Evolutionary conservation across 2,797 vertebrate genomes (phyloP), one percentile per base, ranked within the genome.

Genomic region (Furcifer pardalis): DNA sequence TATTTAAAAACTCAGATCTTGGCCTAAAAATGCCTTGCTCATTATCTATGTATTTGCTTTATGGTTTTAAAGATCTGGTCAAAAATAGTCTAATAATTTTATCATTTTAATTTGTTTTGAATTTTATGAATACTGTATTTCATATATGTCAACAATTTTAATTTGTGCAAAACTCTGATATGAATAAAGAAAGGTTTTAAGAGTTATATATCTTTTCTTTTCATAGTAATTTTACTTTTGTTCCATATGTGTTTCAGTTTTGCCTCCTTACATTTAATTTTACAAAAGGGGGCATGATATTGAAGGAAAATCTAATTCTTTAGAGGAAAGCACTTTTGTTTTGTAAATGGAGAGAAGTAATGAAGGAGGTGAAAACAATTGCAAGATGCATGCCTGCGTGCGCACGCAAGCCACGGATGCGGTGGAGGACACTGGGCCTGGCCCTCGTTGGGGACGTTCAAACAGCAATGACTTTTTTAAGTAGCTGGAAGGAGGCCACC

Each of bases 1-100:
- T 92, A 79, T 92, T 89, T 85, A 87, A 91, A 92, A 94, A 92
- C 87, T 86, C 84, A 89, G 72, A 44, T 91, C 90, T 92, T 91
- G 89, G 90, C 87, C 86, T 86, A 25, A 77, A 77, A 87, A 76
- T 86, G 66, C 81, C 90, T 89, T 1, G 81, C 80, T 91, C 84
- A 74, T 82, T 86, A 86, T 86, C 77, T 86, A 87, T 91, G 94
- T 92, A 88, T 86, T 77, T 90, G 86, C 76, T 90, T 91, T 88
- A 82, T 89, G 90, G 93, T 89, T 76, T 86, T 89, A 5, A 88
- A 69, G 78, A 83, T n/a, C n/a, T n/a, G n/a, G n/a, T n/a, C n/a
- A n/a, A n/a, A n/a, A n/a, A n/a, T n/a, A n/a, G n/a, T n/a, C n/a
- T n/a, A n/a, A n/a, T n/a, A n/a, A n/a, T n/a, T n/a, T n/a, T n/a